phyloP scores from a whole-genome alignment of 2,113 vertebrate genomes.

The Calyptomena viridis region DNA sequence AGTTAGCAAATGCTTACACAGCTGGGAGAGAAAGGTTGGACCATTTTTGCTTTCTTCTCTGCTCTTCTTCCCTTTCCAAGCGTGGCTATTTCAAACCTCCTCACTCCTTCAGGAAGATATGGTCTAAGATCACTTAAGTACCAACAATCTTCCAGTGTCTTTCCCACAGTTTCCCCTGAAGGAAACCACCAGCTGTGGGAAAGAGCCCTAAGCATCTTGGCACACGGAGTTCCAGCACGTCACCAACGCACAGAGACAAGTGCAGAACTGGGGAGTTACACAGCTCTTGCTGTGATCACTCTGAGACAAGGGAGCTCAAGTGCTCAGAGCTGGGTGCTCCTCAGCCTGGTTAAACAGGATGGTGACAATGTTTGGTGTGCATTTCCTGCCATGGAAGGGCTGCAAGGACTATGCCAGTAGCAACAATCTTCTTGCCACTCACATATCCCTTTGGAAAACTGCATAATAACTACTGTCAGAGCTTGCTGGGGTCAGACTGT shows the following conservation, averaged over 20 bases:
- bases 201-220: constrained; percentile 42
- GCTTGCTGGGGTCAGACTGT: background rate
- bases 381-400: background rate
- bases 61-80: background rate
- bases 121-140: constrained; percentile 39
- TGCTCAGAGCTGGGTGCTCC: background rate
- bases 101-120: constrained; percentile 17
- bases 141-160: background rate
- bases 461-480: background rate
- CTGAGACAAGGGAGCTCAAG: background rate
- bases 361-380: background rate
- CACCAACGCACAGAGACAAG: background rate
- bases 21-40: background rate
- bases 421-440: constrained; percentile 6
- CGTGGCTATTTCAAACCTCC: background rate
- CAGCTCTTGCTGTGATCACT: background rate
- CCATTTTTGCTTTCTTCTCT: background rate
- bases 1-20: background rate
- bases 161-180: constrained; percentile 36
- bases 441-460: constrained; percentile 16
- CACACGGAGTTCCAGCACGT: background rate
- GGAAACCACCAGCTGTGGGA: constrained; percentile 56
- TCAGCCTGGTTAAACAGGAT: background rate
- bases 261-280: background rate
- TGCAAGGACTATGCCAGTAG: constrained; percentile 29